phyloP scores from a whole-genome alignment of 2,113 vertebrate species.

The Saiga tatarica region DNA sequence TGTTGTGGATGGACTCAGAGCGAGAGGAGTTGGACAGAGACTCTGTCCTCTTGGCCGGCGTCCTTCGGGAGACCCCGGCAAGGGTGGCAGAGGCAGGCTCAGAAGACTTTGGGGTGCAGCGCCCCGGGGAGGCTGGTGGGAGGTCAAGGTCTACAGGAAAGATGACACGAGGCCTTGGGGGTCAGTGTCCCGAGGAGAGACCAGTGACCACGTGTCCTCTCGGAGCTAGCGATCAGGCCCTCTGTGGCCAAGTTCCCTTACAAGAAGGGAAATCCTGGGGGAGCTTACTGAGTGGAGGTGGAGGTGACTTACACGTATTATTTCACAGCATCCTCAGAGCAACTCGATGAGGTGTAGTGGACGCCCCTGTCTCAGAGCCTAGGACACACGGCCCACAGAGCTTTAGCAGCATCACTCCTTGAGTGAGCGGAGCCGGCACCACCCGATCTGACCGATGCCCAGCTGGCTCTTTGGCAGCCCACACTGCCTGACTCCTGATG shows the following conservation, averaged over 20 bases:
- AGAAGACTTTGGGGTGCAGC: slow-evolving; percentile 46
- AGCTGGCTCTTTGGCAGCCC: background rate
- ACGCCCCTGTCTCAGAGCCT: background rate
- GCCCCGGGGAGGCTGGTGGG: slow-evolving; percentile 60
- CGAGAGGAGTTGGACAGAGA: slow-evolving; percentile 83
- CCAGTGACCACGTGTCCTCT: background rate
- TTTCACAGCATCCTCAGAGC: background rate
- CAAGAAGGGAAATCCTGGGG: background rate
- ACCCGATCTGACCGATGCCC: background rate
- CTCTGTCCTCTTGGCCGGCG: slow-evolving; percentile 76
- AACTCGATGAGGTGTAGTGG: background rate
- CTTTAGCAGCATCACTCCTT: background rate
- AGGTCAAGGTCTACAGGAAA: slow-evolving; percentile 70
- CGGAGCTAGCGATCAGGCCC: background rate
- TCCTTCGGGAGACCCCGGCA: slow-evolving; percentile 65
- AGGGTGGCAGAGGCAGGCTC: slow-evolving; percentile 38
- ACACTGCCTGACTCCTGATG: background rate
- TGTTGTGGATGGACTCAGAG: slow-evolving; percentile 89
- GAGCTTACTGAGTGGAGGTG: background rate
- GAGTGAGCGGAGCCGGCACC: background rate
- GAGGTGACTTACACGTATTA: background rate
- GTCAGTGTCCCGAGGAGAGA: background rate
- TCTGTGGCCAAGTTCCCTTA: background rate
- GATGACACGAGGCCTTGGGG: background rate
- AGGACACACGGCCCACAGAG: background rate